Base-by-base conservation (phyloP, 1,140 invertebrate genomes). In the Sycobia sp. region DNA sequence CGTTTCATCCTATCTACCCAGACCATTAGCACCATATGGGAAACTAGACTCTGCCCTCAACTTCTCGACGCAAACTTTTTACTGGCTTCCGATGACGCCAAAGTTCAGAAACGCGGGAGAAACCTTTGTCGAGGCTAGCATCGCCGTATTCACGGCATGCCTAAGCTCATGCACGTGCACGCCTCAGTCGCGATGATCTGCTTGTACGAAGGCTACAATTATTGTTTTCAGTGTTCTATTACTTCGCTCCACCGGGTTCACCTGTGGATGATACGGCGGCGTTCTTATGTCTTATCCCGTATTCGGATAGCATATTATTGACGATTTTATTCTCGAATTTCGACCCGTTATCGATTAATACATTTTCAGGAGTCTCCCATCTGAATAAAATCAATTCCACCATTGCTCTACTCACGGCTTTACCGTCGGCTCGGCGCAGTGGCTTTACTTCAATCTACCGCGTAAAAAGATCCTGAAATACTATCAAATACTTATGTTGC, bases 391-490 rank as follows among this genome's bases (percentile, higher is more conserved):
- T 11, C 18, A 57, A 34, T 38, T 55, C 53, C 18, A 27, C 38
- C 9, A 55, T 38, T 5, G 50, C 50, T 14, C 13, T 20, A 1
- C 38, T 39, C 13, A 56, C 39, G 5, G 53, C 13, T n/a, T 57
- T 57, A 4, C 55, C 41, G 16, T 46, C 16, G 2, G 41, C 41
- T 23, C 2, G 1, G 1, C 55, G 3, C 7, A 59, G 23, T 18
- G 23, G 38, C 25, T 65, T 25, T 0, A 63, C 51, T 38, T 68
- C 62, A 0, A 41, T 23, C 67, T 63, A 68, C 0, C 58, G 44
- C 0, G 67, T 65, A 16, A 59, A 68, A 20, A 68, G 22, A 47
- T 69, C 67, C 2, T 65, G 62, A 13, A 64, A 43, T 1, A 66
- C 63, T 0, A 66, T 10, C 0, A 68, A 1, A 13, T 22, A 64